Evolutionary conservation across 2,888 invertebrate genomes (phyloP).

Genomic region (Marronus borbonicus): DNA sequence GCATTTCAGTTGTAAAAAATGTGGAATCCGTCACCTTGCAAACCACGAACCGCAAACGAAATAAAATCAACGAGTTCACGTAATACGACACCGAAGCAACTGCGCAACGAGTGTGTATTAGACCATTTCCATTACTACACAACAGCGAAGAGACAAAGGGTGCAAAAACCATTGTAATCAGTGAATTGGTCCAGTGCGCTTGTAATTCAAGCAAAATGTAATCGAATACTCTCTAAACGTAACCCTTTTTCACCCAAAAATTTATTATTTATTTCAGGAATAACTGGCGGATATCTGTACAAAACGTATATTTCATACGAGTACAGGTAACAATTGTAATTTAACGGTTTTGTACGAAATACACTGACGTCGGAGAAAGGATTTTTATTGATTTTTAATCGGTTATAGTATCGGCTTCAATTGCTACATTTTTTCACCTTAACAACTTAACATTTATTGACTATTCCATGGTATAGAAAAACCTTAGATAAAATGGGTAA

Average conservation of each 20-base stretch:
- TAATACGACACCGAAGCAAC: slow-evolving; percentile 60
- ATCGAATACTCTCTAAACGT: slow-evolving; percentile 47
- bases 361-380: not conserved
- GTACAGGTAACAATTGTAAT: slow-evolving; percentile 5
- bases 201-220: slow-evolving; percentile 56
- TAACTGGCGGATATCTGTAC: not conserved
- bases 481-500: too few relatives aligned
- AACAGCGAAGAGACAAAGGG: slow-evolving; percentile 55
- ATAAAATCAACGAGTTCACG: slow-evolving; percentile 61
- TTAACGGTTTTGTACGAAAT: slow-evolving; percentile 25
- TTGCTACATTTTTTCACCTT: not conserved
- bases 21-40: slow-evolving; percentile 62
- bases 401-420: slow-evolving; percentile 2
- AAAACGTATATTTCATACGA: slow-evolving; percentile 2
- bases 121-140: slow-evolving; percentile 59
- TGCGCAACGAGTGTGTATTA: slow-evolving; percentile 61
- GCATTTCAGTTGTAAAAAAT: slow-evolving; percentile 52
- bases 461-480: too few relatives aligned
- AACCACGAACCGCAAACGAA: slow-evolving; percentile 64
- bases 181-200: slow-evolving; percentile 59
- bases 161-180: slow-evolving; percentile 57
- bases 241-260: slow-evolving; percentile 51
- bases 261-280: slow-evolving; percentile 47
- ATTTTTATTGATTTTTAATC: slow-evolving; percentile 29
- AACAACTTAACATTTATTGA: not conserved